Evolutionary conservation across 1,140 invertebrate genomes (phyloP).

Genomic region (Eumeta japonica): DNA sequence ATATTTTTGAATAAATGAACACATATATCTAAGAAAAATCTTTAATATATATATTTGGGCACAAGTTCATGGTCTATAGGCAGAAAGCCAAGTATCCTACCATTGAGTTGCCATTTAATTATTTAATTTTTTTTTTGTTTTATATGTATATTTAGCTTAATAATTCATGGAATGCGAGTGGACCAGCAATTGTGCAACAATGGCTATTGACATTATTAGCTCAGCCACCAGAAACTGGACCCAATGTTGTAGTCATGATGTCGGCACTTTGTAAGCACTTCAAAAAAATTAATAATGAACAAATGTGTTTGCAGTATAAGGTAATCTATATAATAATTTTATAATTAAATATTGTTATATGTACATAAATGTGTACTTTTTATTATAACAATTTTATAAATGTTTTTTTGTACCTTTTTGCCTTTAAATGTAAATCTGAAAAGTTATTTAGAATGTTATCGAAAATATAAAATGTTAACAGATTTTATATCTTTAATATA

Average conservation of each 20-base stretch:
- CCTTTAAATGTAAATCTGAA: too few relatives aligned
- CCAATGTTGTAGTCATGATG: conserved; percentile 32
- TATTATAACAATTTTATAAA: too few relatives aligned
- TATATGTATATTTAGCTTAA: too few relatives aligned
- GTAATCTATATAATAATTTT: conserved; percentile 20
- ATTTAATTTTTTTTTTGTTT: too few relatives aligned
- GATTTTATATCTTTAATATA: background rate
- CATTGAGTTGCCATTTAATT: too few relatives aligned
- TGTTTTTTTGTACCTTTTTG: too few relatives aligned
- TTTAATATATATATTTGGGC: background rate
- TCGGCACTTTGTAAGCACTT: conserved; percentile 33
- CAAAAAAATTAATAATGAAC: conserved; percentile 29
- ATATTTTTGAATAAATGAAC: too few relatives aligned
- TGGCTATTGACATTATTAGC: conserved; percentile 50
- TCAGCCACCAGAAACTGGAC: conserved; percentile 50
- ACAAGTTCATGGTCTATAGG: too few relatives aligned
- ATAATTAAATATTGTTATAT: background rate
- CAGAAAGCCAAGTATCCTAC: too few relatives aligned
- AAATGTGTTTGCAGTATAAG: conserved; percentile 49
- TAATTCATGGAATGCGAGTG: conserved; percentile 37
- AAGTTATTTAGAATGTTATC: background rate
- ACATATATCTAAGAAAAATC: too few relatives aligned
- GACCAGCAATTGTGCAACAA: conserved; percentile 23
- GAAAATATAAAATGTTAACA: conserved; percentile 1
- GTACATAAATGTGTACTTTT: too few relatives aligned